phyloP scores from a whole-genome alignment of 2,888 invertebrate species.

The Drosophila austrosaltans region DNA sequence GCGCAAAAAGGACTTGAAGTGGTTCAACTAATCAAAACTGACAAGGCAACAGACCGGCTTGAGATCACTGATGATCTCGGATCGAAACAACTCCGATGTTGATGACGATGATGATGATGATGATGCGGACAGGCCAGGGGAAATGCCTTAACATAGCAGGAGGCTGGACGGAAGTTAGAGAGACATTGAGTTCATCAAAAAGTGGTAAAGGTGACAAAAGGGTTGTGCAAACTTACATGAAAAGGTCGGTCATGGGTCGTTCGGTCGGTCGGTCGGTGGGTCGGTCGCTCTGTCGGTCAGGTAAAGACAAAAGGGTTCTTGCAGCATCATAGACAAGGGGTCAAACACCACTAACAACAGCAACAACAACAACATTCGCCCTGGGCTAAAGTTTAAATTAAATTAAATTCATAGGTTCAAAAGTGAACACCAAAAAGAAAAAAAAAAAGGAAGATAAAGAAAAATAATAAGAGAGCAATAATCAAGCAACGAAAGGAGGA shows the following conservation, averaged over 20 bases:
- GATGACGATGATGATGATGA: slow-evolving; percentile 26
- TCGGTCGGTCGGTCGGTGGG: neutral
- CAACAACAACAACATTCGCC: slow-evolving; percentile 11
- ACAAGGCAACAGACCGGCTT: slow-evolving; percentile 72
- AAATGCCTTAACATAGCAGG: slow-evolving; percentile 10
- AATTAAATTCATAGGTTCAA: slow-evolving; percentile 74
- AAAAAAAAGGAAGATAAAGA: slow-evolving; percentile 34
- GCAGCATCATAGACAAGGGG: slow-evolving; percentile 56
- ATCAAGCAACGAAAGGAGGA: slow-evolving; percentile 5
- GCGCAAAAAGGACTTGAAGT: slow-evolving; percentile 53
- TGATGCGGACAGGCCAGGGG: slow-evolving; percentile 22
- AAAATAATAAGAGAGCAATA: slow-evolving; percentile 7
- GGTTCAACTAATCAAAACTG: slow-evolving; percentile 76
- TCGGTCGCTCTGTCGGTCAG: slow-evolving; percentile 35
- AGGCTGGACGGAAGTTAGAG: slow-evolving; percentile 58
- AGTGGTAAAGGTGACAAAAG: slow-evolving; percentile 69
- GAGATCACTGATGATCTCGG: slow-evolving; percentile 47
- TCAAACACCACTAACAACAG: slow-evolving; percentile 66
- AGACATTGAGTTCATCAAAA: slow-evolving; percentile 68
- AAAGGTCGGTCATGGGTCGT: slow-evolving; percentile 38
- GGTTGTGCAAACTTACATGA: slow-evolving; percentile 60
- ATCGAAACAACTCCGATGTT: slow-evolving; percentile 16
- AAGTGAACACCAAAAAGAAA: slow-evolving; percentile 51
- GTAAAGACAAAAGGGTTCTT: slow-evolving; percentile 63
- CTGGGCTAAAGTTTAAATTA: slow-evolving; percentile 73